Base-by-base conservation (phyloP, 2,113 vertebrate species). In the Recurvirostra avosetta region DNA sequence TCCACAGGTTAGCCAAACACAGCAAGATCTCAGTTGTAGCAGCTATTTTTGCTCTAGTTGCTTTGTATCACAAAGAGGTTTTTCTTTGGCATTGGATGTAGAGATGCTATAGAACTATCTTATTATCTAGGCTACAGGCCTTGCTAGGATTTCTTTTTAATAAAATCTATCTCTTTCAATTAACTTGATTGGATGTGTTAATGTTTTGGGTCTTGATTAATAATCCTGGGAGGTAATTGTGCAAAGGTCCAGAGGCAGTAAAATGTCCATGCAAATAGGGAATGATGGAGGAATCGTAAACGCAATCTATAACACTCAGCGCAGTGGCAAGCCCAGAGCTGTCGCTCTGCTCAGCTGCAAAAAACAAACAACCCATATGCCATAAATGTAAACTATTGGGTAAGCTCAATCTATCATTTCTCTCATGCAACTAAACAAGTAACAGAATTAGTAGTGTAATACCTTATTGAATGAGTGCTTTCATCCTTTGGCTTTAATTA, bases 291-390 rank as follows among this genome's bases (percentile, higher is more conserved):
- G 96, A 96, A 97, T 90, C 40, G 95, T 88, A 97, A 97, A 92
- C 77, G 85, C 92, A 96, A 96, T 96, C 94, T 81, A 1, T 96
- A 97, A 98, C 86, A 78, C 94, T 94, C 90, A 36, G 85, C 92
- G 88, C 75, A 95, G 96, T 47, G 2, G 90, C 88, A 91, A 96
- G 94, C 89, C 95, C 89, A 97, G 97, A 98, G 93, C 96, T 98
- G 98, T 95, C 91, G 88, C 84, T 34, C 90, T 94, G 92, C 92
- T 94, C 88, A 77, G 94, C 96, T 96, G 97, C 96, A 95, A 96
- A 97, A 97, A 98, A 96, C 96, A 97, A 97, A 97, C 89, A 97
- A 45, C 76, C 86, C 85, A 70, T 78, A 88, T 93, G 97, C 97
- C 96, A 92, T 85, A 95, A 98, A 92, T 92, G 96, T 92, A 97